Conservation (phyloP, 2,113 vertebrate genomes). For the Prionailurus viverrinus region DNA sequence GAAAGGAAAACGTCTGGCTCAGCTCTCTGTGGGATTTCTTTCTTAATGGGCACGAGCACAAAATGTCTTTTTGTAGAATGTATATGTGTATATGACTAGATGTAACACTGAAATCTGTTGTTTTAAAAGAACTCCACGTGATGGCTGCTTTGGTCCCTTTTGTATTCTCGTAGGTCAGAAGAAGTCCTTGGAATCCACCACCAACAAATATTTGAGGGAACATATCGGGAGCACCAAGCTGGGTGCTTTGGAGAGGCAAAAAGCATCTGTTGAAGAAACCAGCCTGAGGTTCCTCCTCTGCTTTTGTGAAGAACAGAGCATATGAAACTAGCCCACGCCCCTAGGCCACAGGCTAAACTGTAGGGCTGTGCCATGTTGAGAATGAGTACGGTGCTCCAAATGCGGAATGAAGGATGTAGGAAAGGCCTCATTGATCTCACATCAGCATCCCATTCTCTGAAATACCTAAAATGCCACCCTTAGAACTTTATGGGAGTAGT, state of each 20-base stretch:
- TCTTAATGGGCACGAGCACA: constrained; percentile 58
- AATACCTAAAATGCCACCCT: not conserved
- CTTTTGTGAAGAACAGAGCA: not conserved
- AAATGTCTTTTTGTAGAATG: constrained; percentile 7
- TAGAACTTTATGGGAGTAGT: not conserved
- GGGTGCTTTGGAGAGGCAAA: not conserved
- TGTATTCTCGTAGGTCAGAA: not conserved
- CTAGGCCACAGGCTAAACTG: not conserved
- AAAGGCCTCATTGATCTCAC: not conserved
- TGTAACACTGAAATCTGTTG: not conserved
- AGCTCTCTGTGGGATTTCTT: constrained; percentile 60
- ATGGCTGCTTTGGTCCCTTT: not conserved
- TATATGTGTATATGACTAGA: not conserved
- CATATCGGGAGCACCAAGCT: not conserved
- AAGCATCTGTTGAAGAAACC: not conserved
- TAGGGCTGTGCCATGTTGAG: not conserved
- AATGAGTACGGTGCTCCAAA: not conserved
- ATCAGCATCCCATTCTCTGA: not conserved
- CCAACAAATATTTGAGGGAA: not conserved
- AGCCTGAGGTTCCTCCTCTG: not conserved
- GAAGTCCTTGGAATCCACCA: not conserved
- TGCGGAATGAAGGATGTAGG: not conserved
- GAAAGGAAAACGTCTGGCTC: constrained; percentile 54
- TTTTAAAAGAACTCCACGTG: not conserved
- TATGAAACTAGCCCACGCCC: not conserved